Evolutionary conservation across 2,888 invertebrate genomes (phyloP), one percentile per base, ranked within the genome.

Genomic region (Dicyrtoma fusca): DNA sequence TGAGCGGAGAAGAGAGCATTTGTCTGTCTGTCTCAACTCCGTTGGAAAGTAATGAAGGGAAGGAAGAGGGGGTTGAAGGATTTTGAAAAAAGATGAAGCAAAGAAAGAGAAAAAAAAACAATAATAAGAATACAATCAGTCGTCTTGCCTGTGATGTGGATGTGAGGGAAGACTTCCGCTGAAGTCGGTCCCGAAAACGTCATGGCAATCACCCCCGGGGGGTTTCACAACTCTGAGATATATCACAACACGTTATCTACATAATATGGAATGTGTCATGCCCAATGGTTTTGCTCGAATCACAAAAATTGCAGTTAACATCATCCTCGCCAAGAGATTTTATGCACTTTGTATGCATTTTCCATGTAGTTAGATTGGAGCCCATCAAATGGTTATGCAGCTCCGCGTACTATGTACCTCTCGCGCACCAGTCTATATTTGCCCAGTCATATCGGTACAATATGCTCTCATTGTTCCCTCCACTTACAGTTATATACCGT

Each of bases 131-230:
- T 21, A 55, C 55, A 55, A 66, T 55, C 47, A 34, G 53, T 66
- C 14, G 25, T 59, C 82, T 82, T 82, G 81, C 83, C 83, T 83
- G 76, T 82, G 82, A 77, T 83, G 83, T 70, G 82, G 81, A 47
- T 83, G 82, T 55, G 82, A 66, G 57, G 65, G 51, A 62, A 55
- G 59, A 71, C 69, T 81, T 72, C 82, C 82, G 74, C 80, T 81
- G 75, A 82, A 82, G 64, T 82, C 81, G 21, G 82, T 65, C 53
- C 71, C 82, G 77, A 82, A 83, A 65, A 83, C 80, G 73, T 83
- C 82, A 71, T 81, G 81, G 73, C 81, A 80, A 65, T 81, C 81
- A 66, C 83, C 82, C 68, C 82, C 82, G 53, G 83, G 83, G 70
- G 83, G 82, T 72, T 82, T 82, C 79, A 81, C 80, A 47, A 74